Conservation (phyloP, 2,888 invertebrate genomes). For the Micropterix aruncella region DNA sequence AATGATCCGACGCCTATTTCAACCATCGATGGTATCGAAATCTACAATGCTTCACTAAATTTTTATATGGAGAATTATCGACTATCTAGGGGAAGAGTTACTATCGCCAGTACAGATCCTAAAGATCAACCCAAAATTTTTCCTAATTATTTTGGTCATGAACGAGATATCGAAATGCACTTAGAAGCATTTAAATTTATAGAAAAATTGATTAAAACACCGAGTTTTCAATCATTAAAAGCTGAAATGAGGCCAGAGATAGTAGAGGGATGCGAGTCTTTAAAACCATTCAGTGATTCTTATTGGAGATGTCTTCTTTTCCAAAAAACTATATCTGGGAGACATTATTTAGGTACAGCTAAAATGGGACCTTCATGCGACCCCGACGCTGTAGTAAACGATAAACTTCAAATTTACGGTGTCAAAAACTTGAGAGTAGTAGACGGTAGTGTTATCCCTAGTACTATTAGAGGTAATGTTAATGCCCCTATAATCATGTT, state of each 20-base stretch:
- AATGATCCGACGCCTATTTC: neutral
- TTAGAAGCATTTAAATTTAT: neutral
- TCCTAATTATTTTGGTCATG: slow-evolving; percentile 41
- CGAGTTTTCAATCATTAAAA: neutral
- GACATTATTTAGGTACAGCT: neutral
- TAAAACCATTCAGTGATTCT: neutral
- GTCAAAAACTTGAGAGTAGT: neutral
- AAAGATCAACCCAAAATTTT: slow-evolving; percentile 40
- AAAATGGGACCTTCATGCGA: neutral
- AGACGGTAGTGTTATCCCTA: neutral
- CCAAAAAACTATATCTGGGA: no score
- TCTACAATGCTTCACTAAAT: neutral
- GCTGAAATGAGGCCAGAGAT: neutral
- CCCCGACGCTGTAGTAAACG: neutral
- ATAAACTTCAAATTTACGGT: neutral
- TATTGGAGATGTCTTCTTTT: neutral
- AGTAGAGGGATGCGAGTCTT: neutral
- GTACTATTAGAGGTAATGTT: neutral
- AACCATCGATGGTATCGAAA: no score
- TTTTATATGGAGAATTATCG: no score
- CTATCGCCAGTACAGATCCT: slow-evolving; percentile 37
- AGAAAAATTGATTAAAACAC: neutral
- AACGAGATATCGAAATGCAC: neutral
- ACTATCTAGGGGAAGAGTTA: slow-evolving; percentile 39
- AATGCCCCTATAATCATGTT: neutral